Base-by-base conservation (phyloP, 2,113 vertebrate genomes). In the Zeus faber region DNA sequence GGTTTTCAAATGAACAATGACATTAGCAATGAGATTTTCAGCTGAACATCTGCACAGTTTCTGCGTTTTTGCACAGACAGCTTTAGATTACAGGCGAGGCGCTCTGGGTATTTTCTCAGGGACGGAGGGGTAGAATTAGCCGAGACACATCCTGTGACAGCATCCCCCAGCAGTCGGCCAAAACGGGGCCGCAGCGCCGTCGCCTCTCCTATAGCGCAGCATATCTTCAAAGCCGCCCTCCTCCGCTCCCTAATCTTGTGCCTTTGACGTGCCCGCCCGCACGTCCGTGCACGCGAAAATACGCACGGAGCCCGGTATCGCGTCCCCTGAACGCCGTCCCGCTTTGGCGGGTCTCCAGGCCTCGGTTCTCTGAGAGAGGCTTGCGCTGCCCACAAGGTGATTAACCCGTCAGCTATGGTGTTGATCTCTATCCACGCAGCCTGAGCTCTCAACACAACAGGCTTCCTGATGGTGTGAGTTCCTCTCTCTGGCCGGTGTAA, bases 171-270 rank as follows among this genome's bases (percentile, higher is more conserved):
- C 3, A 3, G 16, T 8, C 21, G 1, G 55, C 47, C 67, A 71
- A 51, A 57, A 21, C 45, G 2, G 35, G 41, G 49, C 25, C 6
- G 23, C n/a, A n/a, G n/a, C 4, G 23, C 44, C 18, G 5, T n/a
- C 33, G n/a, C 3, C 33, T n/a, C 13, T n/a, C 10, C 33, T n/a
- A 37, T 37, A n/a, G n/a, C n/a, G n/a, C 3, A n/a, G 40, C 7
- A 9, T 6, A 43, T 20, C 8, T 69, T 90, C 62, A 85, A 91
- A 77, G 88, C 92, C 79, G 3, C 24, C 24, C 58, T 91, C 43
- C 58, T 87, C 16, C 24, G 9, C 25, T 29, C 18, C 13, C 11
- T 1, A 37, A n/a, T n/a, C n/a, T n/a, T 37, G 13, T 17, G 37
- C 13, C 14, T 4, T 11, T n/a, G n/a, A n/a, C n/a, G n/a, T n/a